Evolutionary conservation across 2,113 vertebrate species (phyloP).

Genomic region (Hemichromis elongatus): DNA sequence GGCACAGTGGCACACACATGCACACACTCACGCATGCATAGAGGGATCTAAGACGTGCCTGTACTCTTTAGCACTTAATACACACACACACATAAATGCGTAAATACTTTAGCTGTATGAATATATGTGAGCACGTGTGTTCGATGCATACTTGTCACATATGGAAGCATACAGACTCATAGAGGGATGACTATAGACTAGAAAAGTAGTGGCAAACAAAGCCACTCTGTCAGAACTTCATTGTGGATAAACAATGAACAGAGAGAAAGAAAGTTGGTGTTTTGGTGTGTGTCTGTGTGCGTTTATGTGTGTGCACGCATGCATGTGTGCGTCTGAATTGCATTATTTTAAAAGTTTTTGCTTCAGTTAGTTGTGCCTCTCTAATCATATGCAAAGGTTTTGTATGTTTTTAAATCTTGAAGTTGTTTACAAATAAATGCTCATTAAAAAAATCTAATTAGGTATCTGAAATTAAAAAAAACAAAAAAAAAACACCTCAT

Average conservation of each 20-base stretch:
- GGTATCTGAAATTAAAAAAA: neutral
- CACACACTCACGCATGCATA: neutral
- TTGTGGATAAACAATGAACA: neutral
- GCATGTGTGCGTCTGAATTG: neutral
- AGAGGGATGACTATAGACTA: neutral
- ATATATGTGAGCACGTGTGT: neutral
- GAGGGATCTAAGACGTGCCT: neutral
- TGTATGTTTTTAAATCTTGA: neutral
- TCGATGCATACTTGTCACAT: neutral
- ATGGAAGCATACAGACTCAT: neutral
- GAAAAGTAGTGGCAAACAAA: constrained; percentile 28
- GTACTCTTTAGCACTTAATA: neutral
- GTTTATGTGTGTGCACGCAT: neutral
- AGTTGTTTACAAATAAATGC: neutral
- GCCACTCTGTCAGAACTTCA: neutral
- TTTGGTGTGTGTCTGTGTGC: neutral
- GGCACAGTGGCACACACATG: neutral
- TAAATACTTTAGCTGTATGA: neutral
- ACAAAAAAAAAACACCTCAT: neutral
- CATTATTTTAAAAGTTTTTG: neutral
- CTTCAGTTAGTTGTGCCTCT: neutral
- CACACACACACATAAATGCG: neutral
- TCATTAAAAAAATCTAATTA: neutral
- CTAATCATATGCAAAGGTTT: neutral
- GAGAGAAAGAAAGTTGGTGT: neutral